Base-by-base conservation (phyloP, 2,113 vertebrate genomes). In the Sigmodon hispidus region DNA sequence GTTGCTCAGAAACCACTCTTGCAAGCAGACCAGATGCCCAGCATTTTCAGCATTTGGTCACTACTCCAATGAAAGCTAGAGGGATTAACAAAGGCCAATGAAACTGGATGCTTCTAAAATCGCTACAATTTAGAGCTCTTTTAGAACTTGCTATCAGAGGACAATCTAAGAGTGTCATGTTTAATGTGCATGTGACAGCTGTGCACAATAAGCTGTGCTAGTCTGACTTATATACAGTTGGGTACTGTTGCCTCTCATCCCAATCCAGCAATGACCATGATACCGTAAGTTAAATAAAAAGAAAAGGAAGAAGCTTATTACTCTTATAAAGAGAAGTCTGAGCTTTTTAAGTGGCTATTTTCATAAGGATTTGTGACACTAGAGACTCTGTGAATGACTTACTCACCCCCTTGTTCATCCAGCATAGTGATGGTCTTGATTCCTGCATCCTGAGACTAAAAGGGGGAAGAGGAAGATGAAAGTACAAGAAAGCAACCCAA, bases 331-430 rank as follows among this genome's bases (percentile, higher is more conserved):
- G 48, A 55, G 13, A 72, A 70, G 67, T 36, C 50, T 50, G 65
- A 55, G 55, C 55, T 72, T 72, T 72, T 3, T 57, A 84, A 84
- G 36, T 40, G 36, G 40, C n/a, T 45, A 16, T 10, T 63, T 63
- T 63, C n/a, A 43, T 17, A 73, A 26, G 67, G 24, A n/a, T 55
- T 72, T 70, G 72, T 57, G 50, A 45, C 10, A 31, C 19, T 72
- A 72, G 34, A 52, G 34, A 40, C 55, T 87, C 43, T 13, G 52
- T 69, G 24, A 72, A 57, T 72, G 67, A 70, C 65, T 40, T 87
- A 87, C 85, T 87, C 34, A 87, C 86, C 86, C n/a, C 86, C 86
- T 57, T 94, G 99, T 90, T 99, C 98, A 97, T 99, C 99, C 98
- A 87, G 86, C 67, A 87, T 87, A 57, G 86, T 87, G 24, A 87